Base-by-base conservation (phyloP, 2,797 vertebrate species). In the Propithecus deckenii region DNA sequence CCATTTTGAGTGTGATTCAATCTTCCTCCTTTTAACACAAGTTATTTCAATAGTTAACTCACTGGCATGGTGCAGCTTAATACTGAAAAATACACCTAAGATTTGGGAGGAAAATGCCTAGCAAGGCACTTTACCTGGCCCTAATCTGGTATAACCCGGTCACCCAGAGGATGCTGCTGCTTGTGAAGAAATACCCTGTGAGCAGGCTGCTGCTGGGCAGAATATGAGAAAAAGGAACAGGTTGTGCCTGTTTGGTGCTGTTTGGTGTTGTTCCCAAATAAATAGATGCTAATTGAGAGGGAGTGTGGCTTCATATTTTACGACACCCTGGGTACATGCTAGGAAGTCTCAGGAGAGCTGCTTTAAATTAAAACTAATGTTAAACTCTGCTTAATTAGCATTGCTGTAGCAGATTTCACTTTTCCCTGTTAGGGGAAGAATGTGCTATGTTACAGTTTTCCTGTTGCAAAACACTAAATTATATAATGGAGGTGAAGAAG, bases 401-500 rank as follows among this genome's bases (percentile, higher is more conserved):
- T 95, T 93, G 67, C 91, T 97, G 61, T 63, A 83, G 92, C 5
- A 6, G 67, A 97, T 98, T 98, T 98, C 97, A 86, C 52, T 96
- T 98, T 98, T 91, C 96, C 89, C 95, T 96, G 90, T 89, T 97
- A 91, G 74, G 83, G 71, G 78, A 98, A 98, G 96, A 98, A 98
- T 97, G 98, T 97, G 98, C 96, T 98, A 96, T 94, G 85, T 98
- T 98, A 98, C 97, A 98, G 95, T 98, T 97, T 96, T 96, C 86
- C 87, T 97, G 94, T 97, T 98, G 98, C 98, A 97, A 98, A 98
- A 98, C 97, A 97, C 98, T 98, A 96, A 98, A 97, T 97, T 98
- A 96, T 97, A 97, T 92, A 83, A 98, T 97, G 89, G 98, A 98
- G 98, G 98, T 98, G 98, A 99, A 98, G 95, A 98, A 99, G 98